These are phyloP conservation scores for Cephalotes varians DNA, from an alignment of 2,888 invertebrate species.

Conservation along the genomic window DNA sequence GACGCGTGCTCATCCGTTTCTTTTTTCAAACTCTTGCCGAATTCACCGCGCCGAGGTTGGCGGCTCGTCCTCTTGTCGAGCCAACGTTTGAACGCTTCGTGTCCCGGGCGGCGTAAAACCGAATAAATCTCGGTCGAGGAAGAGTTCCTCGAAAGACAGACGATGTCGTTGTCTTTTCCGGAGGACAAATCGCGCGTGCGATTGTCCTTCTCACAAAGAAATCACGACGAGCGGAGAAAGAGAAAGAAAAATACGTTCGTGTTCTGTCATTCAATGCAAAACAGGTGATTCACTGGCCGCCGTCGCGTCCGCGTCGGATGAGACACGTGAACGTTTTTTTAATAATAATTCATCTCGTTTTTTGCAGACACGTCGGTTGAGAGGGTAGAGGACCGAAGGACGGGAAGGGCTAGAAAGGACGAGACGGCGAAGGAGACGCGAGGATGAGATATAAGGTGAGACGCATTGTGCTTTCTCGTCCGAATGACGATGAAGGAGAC, in stretches of 20 bases:
- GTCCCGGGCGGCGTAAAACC: background rate
- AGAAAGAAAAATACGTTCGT: background rate
- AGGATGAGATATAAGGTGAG: constrained; percentile 83
- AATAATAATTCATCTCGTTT: constrained; percentile 63
- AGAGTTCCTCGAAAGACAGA: background rate
- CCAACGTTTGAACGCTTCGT: background rate
- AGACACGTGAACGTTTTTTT: constrained; percentile 31
- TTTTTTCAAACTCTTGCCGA: background rate
- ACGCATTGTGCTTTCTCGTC: background rate
- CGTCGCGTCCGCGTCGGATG: constrained; percentile 62
- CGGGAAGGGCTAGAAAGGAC: background rate
- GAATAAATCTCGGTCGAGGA: background rate
- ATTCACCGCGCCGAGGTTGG: background rate
- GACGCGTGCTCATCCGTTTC: constrained; percentile 31
- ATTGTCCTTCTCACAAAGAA: constrained; percentile 21
- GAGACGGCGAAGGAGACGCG: constrained; percentile 40
- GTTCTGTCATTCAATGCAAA: constrained; percentile 73
- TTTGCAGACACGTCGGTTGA: constrained; percentile 71
- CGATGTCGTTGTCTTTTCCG: background rate
- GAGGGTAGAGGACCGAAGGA: constrained; percentile 23
- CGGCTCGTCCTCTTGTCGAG: background rate
- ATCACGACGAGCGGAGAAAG: constrained; percentile 23
- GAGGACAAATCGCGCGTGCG: background rate
- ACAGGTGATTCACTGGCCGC: constrained; percentile 66
- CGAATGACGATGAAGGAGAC: background rate